Conservation (phyloP, 2,888 invertebrate genomes). For the Neoaliturus tenellus region DNA sequence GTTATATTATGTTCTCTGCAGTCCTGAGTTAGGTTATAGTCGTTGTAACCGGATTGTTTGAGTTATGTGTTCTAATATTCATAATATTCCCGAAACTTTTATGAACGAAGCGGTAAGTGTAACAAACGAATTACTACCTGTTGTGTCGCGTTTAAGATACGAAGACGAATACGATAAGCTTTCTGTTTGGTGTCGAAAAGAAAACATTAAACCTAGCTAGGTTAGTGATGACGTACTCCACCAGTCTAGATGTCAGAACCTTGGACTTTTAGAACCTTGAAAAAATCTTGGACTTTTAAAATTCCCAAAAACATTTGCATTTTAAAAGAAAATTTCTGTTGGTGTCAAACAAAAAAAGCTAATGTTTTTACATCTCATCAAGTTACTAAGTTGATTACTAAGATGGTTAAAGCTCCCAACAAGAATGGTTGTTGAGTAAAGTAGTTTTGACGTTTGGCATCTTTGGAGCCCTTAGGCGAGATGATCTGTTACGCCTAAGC, state of each 20-base stretch:
- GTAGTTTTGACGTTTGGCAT: too few relatives aligned
- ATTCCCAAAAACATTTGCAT: background rate
- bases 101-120: background rate
- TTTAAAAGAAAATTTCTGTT: background rate
- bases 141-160: background rate
- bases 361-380: too few relatives aligned
- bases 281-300: background rate
- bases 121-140: background rate
- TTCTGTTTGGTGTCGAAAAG: background rate
- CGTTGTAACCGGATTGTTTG: background rate
- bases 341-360: too few relatives aligned
- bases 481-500: too few relatives aligned
- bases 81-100: background rate
- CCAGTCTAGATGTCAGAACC: background rate
- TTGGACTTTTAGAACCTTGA: background rate
- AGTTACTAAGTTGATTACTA: too few relatives aligned
- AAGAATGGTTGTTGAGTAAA: too few relatives aligned
- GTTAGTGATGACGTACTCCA: background rate
- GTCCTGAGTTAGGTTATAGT: background rate
- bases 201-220: background rate
- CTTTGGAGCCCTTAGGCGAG: too few relatives aligned
- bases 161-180: background rate
- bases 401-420: too few relatives aligned
- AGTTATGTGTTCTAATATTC: too few relatives aligned
- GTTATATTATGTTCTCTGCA: too few relatives aligned